Conservation (phyloP, 2,888 invertebrate genomes). For the Autographa gamma region DNA sequence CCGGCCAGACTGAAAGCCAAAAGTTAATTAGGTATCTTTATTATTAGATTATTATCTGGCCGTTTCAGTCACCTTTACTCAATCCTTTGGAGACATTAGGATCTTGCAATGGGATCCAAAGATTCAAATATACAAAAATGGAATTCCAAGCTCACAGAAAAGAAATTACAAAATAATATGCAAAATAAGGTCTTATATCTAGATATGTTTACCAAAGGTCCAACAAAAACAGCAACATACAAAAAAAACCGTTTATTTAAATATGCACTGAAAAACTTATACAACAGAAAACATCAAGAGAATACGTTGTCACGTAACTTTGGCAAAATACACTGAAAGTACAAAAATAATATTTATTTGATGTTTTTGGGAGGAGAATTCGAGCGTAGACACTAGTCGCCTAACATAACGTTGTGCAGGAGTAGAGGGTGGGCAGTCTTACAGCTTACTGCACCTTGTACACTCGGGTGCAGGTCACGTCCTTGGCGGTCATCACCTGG, state of each 20-base stretch:
- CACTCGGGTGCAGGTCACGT: constrained; percentile 92
- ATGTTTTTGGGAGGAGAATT: constrained; percentile 61
- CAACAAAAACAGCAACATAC: constrained; percentile 43
- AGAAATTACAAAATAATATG: no score
- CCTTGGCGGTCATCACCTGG: constrained; percentile 92
- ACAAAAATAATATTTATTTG: constrained; percentile 73
- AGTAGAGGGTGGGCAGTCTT: constrained; percentile 80
- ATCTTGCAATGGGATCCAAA: no score
- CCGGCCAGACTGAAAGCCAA: no score
- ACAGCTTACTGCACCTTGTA: constrained; percentile 90
- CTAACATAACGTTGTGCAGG: constrained; percentile 81
- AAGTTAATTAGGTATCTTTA: no score
- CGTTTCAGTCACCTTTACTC: no score
- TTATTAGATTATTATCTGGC: no score
- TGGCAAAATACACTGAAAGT: constrained; percentile 73
- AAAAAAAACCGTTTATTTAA: constrained; percentile 77
- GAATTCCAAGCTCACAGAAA: no score
- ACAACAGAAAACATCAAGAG: constrained; percentile 73
- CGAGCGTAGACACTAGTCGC: constrained; percentile 60
- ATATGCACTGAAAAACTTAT: constrained; percentile 86
- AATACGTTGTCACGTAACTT: constrained; percentile 67
- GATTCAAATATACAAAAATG: no score
- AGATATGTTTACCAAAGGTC: no score
- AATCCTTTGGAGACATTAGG: no score
- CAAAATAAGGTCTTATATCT: no score